Conservation (phyloP, 2,113 vertebrate genomes). For the Manacus vitellinus region DNA sequence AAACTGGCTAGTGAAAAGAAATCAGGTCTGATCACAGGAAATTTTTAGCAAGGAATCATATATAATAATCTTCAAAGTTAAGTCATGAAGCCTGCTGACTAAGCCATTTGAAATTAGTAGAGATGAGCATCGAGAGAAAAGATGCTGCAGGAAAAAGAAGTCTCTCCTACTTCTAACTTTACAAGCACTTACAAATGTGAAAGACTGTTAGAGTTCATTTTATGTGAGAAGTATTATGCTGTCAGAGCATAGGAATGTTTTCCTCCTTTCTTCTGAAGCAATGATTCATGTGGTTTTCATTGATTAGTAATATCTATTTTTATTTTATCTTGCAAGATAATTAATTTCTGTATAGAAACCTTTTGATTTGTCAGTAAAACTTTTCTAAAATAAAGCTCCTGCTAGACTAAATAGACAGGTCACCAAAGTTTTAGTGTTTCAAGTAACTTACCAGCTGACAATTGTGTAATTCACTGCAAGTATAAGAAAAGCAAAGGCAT, state of each 20-base stretch:
- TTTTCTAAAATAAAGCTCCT: not conserved
- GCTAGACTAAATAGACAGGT: not conserved
- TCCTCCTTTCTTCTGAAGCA: not conserved
- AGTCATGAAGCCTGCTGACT: not conserved
- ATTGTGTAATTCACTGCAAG: constrained; percentile 80
- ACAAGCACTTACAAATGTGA: not conserved
- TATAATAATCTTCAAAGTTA: not conserved
- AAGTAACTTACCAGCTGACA: constrained; percentile 84
- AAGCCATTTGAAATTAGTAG: not conserved
- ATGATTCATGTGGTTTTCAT: not conserved
- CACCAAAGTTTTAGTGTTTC: not conserved
- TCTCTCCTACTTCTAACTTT: not conserved
- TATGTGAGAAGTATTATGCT: not conserved
- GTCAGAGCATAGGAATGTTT: not conserved
- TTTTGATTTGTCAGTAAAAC: not conserved
- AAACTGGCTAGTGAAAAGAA: not conserved
- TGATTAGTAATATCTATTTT: not conserved
- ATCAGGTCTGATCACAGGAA: not conserved
- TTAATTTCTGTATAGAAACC: not conserved
- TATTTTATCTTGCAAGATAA: not conserved
- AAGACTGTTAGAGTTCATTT: not conserved
- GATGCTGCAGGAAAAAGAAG: not conserved
- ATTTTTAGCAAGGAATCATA: not conserved
- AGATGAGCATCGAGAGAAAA: not conserved
- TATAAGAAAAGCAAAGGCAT: constrained; percentile 80